Evolutionary conservation across 2,888 invertebrate species (phyloP), one percentile per base, ranked within the genome.

Genomic region (Strigamia crassipes): DNA sequence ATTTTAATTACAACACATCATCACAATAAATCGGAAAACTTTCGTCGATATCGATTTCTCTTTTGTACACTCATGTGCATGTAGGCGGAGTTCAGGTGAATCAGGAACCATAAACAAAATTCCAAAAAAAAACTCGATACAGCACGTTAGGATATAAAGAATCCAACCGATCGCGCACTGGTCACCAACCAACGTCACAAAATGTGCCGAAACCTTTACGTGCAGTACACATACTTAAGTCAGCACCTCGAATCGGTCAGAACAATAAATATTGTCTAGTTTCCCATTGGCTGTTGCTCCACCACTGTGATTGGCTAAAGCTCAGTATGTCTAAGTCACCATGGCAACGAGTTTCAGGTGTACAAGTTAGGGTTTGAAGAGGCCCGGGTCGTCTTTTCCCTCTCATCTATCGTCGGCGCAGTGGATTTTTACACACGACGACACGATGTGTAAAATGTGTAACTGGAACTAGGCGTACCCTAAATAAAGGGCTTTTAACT

Each of bases 301-400:
- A 56, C 56, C 1, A 9, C 56, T n/a, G 18, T 9, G 56, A 56
- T 56, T 56, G 56, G 56, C 56, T 18, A 56, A 56, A 18, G 21
- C 18, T 18, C 18, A 56, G 56, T 56, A 56, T 46, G 18, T 18
- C 21, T n/a, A 56, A 18, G 56, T 56, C 18, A 56, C 56, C 56
- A 56, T 56, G 56, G 18, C 56, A 56, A 56, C 56, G 56, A 56
- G 56, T 56, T 56, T 56, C 56, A 56, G 56, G 56, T 56, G 56
- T 56, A 56, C 56, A 56, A 56, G 56, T 56, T 56, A 56, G 56
- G 56, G 56, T 56, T n/a, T 46, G 56, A 56, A 56, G 56, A 56
- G 56, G 56, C 56, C 56, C 56, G 56, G 56, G 56, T 56, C 56
- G 21, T 56, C 56, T 56, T 56, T 56, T 56, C 56, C 38, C 56